phyloP scores from a whole-genome alignment of 2,113 vertebrate genomes.

The Cyprinodon brontotheroides region DNA sequence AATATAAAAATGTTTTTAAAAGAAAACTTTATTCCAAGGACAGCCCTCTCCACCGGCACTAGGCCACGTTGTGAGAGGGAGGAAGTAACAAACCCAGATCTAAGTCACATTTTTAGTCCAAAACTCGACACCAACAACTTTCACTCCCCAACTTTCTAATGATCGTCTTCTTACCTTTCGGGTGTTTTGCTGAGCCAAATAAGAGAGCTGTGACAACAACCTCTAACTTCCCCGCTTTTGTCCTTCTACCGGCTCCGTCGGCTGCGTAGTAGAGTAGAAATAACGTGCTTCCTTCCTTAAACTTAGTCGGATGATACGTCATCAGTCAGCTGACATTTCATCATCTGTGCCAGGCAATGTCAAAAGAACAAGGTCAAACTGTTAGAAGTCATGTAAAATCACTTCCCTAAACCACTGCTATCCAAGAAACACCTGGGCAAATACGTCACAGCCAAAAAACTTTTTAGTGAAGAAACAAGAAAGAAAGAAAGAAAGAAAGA shows the following conservation, averaged over 20 bases:
- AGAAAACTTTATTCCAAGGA: not conserved
- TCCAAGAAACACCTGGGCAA: not conserved
- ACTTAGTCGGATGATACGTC: constrained; percentile 35
- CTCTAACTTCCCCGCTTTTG: not conserved
- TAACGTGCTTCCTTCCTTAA: constrained; percentile 9
- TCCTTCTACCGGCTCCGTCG: not conserved
- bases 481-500: not conserved
- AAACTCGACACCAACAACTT: fast-evolving
- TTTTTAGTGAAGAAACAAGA: not conserved
- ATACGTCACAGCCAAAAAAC: not conserved
- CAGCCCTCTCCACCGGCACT: not conserved
- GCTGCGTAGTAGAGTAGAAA: not conserved
- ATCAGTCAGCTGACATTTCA: constrained; percentile 58
- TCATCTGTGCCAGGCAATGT: constrained; percentile 7
- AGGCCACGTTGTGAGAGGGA: constrained; percentile 29
- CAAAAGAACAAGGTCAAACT: not conserved
- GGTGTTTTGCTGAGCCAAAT: not conserved
- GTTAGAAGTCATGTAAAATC: not conserved
- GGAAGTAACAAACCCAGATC: not conserved
- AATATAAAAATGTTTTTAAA: not conserved
- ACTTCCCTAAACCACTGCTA: not conserved
- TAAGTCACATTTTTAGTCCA: not conserved
- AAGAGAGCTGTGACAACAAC: not conserved
- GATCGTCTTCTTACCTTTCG: constrained; percentile 21
- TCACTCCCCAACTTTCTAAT: fast-evolving